These are phyloP conservation scores for Cossypha dichroa DNA, from an alignment of 2,797 vertebrate genomes.

Conservation along the genomic window DNA sequence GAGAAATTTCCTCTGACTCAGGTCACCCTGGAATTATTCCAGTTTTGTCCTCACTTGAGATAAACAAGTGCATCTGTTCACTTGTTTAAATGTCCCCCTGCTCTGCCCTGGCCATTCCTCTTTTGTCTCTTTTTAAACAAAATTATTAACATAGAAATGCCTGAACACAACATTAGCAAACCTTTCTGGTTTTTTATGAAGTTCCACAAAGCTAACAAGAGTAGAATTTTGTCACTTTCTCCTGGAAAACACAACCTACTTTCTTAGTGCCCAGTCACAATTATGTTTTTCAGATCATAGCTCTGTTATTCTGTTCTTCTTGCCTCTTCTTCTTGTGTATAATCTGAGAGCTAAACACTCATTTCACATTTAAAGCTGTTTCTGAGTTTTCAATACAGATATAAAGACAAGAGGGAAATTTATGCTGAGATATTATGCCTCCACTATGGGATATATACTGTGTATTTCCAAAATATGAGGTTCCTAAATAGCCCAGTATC, in stretches of 20 bases:
- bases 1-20: neutral
- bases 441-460: neutral
- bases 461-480: neutral
- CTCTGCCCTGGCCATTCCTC: neutral
- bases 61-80: neutral
- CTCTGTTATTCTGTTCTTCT: neutral
- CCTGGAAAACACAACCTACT: neutral
- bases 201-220: neutral
- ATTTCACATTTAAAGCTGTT: neutral
- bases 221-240: neutral
- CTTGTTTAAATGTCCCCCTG: neutral
- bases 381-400: neutral
- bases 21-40: neutral
- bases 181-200: neutral
- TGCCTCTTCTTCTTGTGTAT: neutral
- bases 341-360: neutral
- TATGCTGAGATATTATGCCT: neutral
- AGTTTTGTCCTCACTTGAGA: neutral
- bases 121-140: neutral
- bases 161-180: neutral
- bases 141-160: fast-evolving
- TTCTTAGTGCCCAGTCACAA: neutral
- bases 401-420: neutral
- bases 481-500: neutral
- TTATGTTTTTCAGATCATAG: neutral